Base-by-base conservation (phyloP, 2,113 vertebrate species). In the Mirza zaza region DNA sequence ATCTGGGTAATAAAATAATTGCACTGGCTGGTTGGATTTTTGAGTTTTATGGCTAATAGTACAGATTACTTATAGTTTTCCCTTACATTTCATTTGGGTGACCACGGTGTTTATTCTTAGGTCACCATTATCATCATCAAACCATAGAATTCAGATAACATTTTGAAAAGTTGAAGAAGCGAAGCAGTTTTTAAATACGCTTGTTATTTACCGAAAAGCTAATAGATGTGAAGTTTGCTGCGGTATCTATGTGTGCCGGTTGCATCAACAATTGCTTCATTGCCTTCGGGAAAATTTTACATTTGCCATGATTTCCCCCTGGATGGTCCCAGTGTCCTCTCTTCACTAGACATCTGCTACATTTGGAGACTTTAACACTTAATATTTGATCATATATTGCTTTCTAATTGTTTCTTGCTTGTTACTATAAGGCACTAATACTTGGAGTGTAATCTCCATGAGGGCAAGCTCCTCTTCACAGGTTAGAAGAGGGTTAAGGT, bases 221-320 rank as follows among this genome's bases (percentile, higher is more conserved):
- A 25, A 50, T 34, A 13, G 50, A 34, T 4, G 29, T 1, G 8
- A 50, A 42, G 8, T n/a, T 1, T 14, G 5, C 13, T 10, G 50
- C 29, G 34, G 1, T 61, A 3, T 21, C 32, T 61, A 2, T 18
- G 2, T 9, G 3, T 3, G 39, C 3, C 36, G 8, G 9, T 27
- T 34, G n/a, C 32, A 21, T 17, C 55, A 27, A 7, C 0, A 32
- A 29, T 90, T 11, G 11, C 2, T 52, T 73, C 20, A 7, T 25
- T 14, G 27, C 20, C 21, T 63, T 12, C 12, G 3, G 8, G 34
- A 83, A 65, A 61, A 50, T 1, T 32, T 5, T 21, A 45, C 17
- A 39, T 32, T 29, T 36, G 13, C 29, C 21, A 0, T 17, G 45
- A 42, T 4, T 8, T 23, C 0, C 0, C 36, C 48, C 21, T 10